Conservation (phyloP, 2,797 vertebrate species). For the Tenualosa ilisha region DNA sequence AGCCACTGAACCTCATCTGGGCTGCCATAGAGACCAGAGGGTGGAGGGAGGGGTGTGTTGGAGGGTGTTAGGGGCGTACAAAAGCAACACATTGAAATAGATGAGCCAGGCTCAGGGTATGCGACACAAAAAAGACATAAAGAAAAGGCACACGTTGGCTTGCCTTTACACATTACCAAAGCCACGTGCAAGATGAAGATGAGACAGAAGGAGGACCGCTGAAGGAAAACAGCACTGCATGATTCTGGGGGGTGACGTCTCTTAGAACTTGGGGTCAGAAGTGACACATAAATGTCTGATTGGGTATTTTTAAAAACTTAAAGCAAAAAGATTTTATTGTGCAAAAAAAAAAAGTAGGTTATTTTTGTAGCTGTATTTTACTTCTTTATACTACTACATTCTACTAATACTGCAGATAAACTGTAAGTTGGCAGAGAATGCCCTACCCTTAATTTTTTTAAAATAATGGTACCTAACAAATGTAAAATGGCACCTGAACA, state of each 20-base stretch:
- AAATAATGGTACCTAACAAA: neutral
- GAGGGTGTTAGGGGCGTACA: conserved; percentile 34
- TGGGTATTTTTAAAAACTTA: neutral
- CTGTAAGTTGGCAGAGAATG: neutral
- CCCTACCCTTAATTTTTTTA: neutral
- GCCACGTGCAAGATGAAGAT: neutral
- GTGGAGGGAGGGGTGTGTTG: conserved; percentile 28
- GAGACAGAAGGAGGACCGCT: neutral
- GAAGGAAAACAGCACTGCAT: neutral
- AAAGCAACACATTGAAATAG: conserved; percentile 51
- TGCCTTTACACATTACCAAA: neutral
- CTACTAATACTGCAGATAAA: neutral
- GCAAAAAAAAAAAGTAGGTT: neutral
- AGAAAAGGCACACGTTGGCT: conserved; percentile 1
- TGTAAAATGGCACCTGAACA: no score
- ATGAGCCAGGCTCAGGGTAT: conserved; percentile 40
- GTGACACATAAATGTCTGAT: no score
- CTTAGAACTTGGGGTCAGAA: neutral
- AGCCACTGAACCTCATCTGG: conserved; percentile 52
- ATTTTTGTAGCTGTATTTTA: neutral
- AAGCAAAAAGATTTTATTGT: neutral
- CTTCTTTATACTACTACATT: no score
- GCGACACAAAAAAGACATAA: conserved; percentile 40
- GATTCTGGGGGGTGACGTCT: neutral
- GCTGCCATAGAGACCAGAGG: conserved; percentile 57